A percentile compares a stretch with the other conserved stretches of the same genome.
phyloP scores from a whole-genome alignment of 2,888 invertebrate genomes.

The Melanchra persicariae region DNA sequence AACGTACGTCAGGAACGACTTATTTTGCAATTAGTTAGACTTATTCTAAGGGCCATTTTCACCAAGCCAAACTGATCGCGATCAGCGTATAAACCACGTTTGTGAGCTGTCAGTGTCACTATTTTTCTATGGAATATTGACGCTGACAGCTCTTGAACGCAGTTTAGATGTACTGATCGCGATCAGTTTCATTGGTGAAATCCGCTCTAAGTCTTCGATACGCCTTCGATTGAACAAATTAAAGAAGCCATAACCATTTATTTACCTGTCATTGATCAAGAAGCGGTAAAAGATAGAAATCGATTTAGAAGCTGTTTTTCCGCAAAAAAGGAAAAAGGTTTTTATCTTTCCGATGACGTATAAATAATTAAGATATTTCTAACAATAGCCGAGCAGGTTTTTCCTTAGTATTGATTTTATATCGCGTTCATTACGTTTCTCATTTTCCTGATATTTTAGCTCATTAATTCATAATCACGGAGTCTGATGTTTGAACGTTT shows the following conservation, averaged over 20 bases:
- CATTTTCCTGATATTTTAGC: conserved; percentile 39
- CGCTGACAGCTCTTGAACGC: too few species aligned
- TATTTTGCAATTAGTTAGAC: neutral
- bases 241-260: neutral
- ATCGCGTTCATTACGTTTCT: conserved; percentile 9
- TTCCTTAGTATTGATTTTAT: conserved; percentile 25
- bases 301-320: neutral
- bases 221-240: neutral
- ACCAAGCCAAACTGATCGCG: too few species aligned
- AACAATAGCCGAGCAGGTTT: conserved; percentile 14
- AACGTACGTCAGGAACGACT: neutral
- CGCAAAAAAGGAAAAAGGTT: conserved; percentile 9
- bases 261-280: neutral
- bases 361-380: conserved; percentile 4
- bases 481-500: neutral
- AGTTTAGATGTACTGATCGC: too few species aligned
- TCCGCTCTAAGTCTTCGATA: conserved; percentile 1
- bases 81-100: too few species aligned
- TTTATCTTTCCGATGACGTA: conserved; percentile 29
- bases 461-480: conserved; percentile 45
- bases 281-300: conserved; percentile 5
- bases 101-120: too few species aligned
- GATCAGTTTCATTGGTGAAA: too few species aligned
- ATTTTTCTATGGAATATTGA: too few species aligned
- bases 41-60: too few species aligned